phyloP scores from a whole-genome alignment of 2,113 vertebrate genomes.

The Peromyscus californicus region DNA sequence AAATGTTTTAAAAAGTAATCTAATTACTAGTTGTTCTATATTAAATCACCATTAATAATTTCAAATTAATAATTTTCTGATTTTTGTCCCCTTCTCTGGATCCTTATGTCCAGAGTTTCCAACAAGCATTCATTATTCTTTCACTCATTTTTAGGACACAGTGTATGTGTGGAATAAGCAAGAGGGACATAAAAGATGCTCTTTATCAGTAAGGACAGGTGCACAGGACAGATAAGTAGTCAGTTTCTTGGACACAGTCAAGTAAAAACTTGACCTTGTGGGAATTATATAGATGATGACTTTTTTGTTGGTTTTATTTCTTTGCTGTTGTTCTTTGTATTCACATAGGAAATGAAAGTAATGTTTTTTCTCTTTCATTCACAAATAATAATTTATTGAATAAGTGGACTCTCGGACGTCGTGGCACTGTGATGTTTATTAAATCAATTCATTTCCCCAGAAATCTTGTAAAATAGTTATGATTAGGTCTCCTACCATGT shows the following conservation, averaged over 20 bases:
- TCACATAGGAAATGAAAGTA: slow-evolving; percentile 10
- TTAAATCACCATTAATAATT: slow-evolving; percentile 73
- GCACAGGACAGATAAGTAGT: background rate
- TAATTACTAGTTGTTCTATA: slow-evolving; percentile 66
- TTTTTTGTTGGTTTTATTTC: background rate
- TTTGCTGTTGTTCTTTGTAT: background rate
- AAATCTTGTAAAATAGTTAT: background rate
- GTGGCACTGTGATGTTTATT: background rate
- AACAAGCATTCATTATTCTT: slow-evolving; percentile 38
- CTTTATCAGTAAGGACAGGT: background rate
- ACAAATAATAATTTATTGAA: background rate
- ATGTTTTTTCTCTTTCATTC: background rate
- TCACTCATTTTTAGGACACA: background rate
- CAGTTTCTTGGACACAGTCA: background rate
- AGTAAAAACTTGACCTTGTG: background rate
- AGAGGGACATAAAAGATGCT: background rate
- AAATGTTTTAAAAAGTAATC: background rate
- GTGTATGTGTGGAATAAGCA: background rate
- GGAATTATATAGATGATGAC: background rate
- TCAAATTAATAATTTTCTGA: slow-evolving; percentile 50
- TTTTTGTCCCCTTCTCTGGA: background rate
- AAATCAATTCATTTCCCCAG: background rate
- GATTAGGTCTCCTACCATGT: background rate
- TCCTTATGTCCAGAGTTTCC: background rate
- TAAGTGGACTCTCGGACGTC: background rate